Evolutionary conservation across 2,797 vertebrate genomes (phyloP).

Genomic region (Poeciliopsis presidionis): DNA sequence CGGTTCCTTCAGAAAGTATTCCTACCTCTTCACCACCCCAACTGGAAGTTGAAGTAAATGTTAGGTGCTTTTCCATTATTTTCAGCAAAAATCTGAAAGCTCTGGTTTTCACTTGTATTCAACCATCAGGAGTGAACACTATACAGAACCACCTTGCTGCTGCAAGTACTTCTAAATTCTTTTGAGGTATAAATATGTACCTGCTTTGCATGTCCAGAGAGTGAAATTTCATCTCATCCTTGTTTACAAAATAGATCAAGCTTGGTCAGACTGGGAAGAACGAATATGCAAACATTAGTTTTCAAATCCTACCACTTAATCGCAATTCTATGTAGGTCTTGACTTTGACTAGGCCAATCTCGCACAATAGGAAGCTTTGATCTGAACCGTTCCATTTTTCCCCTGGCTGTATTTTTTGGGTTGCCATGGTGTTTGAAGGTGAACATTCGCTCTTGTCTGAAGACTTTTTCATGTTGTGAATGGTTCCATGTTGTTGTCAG

Average conservation of each 20-base stretch:
- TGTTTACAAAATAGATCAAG: background rate
- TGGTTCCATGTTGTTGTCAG: background rate
- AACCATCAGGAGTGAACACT: background rate
- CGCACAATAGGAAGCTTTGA: background rate
- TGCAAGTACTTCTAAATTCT: background rate
- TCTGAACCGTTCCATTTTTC: background rate
- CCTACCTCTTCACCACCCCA: background rate
- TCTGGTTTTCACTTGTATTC: background rate
- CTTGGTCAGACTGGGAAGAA: background rate
- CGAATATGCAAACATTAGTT: background rate
- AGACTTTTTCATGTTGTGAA: background rate
- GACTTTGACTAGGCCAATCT: background rate
- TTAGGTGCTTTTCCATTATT: background rate
- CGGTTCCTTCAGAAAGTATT: conserved; percentile 16
- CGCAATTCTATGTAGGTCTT: background rate
- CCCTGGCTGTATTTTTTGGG: background rate
- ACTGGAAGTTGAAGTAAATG: background rate
- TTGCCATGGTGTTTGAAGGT: background rate
- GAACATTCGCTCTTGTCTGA: background rate
- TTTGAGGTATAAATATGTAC: background rate
- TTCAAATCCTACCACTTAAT: background rate
- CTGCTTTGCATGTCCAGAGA: background rate
- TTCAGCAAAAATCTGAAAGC: background rate
- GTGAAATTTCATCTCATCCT: background rate
- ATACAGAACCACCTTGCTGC: background rate